phyloP scores from a whole-genome alignment of 2,797 vertebrate genomes.

The Mus caroli region DNA sequence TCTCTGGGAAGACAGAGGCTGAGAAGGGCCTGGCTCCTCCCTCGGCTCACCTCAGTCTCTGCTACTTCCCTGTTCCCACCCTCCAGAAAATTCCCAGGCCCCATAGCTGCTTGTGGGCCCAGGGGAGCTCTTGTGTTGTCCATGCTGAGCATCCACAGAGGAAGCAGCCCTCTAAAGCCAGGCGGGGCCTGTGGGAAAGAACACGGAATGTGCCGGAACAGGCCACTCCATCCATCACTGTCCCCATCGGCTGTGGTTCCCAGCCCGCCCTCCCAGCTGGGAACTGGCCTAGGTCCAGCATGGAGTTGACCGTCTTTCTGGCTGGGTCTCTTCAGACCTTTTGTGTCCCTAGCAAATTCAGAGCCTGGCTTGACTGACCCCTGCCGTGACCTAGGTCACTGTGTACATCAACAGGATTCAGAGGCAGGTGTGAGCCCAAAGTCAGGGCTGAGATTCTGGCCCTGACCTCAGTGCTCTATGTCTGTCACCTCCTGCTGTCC shows the following conservation, averaged over 20 bases:
- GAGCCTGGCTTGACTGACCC: neutral
- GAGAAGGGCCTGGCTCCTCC: neutral
- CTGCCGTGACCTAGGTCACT: neutral
- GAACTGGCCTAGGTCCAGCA: conserved; percentile 15
- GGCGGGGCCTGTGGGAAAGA: conserved; percentile 60
- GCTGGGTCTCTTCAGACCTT: neutral
- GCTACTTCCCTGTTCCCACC: neutral
- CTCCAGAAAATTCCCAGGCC: conserved; percentile 72
- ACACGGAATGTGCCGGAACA: conserved; percentile 55
- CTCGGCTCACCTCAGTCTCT: neutral
- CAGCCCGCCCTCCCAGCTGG: conserved; percentile 43
- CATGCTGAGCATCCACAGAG: conserved; percentile 53
- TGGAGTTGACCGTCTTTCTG: neutral
- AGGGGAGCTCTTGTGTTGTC: conserved; percentile 25
- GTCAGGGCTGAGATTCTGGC: neutral
- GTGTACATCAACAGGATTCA: neutral
- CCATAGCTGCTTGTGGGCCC: neutral
- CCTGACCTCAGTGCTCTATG: neutral
- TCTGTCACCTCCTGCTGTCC: neutral
- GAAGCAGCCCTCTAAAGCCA: conserved; percentile 7
- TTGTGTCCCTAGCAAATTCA: too few species aligned
- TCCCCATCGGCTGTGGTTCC: conserved; percentile 2
- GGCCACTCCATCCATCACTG: conserved; percentile 75
- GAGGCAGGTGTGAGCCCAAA: neutral
- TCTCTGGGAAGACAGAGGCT: neutral